These are phyloP conservation scores for Ceratina calcarata DNA, from an alignment of 1,140 invertebrate genomes.

Conservation along the genomic window DNA sequence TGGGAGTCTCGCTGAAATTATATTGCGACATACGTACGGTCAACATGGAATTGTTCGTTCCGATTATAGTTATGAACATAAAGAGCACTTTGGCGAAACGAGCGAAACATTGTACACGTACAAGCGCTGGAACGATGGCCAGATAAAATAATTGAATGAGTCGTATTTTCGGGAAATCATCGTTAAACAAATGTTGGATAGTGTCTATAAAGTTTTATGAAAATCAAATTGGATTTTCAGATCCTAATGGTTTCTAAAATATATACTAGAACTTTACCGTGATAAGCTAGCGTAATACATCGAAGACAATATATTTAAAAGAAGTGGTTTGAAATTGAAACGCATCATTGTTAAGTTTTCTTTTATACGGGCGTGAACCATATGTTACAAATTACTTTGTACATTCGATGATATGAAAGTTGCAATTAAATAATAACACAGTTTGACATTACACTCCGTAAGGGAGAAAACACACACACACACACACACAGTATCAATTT, in stretches of 20 bases:
- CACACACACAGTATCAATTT: constrained; percentile 3
- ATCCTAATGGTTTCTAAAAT: constrained; percentile 56
- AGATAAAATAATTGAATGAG: constrained; percentile 42
- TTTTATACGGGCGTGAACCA: constrained; percentile 44
- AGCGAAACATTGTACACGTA: constrained; percentile 54
- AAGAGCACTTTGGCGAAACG: constrained; percentile 60
- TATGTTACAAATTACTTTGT: constrained; percentile 39
- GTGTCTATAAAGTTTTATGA: constrained; percentile 44
- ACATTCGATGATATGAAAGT: constrained; percentile 27
- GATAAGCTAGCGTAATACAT: constrained; percentile 61
- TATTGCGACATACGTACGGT: constrained; percentile 22
- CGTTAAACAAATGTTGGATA: constrained; percentile 47
- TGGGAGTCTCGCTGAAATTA: constrained; percentile 47
- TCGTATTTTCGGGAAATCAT: constrained; percentile 32
- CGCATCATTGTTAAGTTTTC: constrained; percentile 53
- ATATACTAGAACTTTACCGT: constrained; percentile 47
- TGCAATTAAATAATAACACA: constrained; percentile 22
- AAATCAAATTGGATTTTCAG: constrained; percentile 48
- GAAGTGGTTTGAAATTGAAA: constrained; percentile 49
- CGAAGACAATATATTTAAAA: constrained; percentile 59
- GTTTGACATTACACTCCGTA: constrained; percentile 23
- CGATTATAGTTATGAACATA: constrained; percentile 44
- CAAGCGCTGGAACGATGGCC: constrained; percentile 13
- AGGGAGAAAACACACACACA: not conserved
- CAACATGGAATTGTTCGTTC: constrained; percentile 34